Evolutionary conservation across 2,888 invertebrate genomes (phyloP).

Genomic region (Morpho deidamia): DNA sequence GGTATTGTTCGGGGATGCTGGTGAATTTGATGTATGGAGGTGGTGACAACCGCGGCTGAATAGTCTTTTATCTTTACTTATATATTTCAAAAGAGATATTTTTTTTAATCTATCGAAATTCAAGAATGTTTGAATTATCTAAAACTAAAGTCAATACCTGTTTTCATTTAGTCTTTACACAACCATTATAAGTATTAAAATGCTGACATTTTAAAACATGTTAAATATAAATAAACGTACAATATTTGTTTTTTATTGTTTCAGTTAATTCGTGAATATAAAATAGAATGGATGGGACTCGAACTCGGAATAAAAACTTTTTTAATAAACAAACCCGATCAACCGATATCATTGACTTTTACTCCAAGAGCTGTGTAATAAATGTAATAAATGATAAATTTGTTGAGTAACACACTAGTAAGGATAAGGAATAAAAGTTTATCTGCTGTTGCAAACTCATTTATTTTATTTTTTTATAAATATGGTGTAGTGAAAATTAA

Average conservation of each 20-base stretch:
- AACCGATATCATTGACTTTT: slow-evolving; percentile 71
- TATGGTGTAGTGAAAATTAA: not conserved
- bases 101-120: too few species aligned
- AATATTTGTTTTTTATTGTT: slow-evolving; percentile 32
- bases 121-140: not conserved
- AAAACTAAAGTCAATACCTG: not conserved
- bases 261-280: slow-evolving; percentile 81
- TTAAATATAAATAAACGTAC: too few species aligned
- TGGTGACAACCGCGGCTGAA: too few species aligned
- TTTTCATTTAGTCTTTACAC: not conserved
- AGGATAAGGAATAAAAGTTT: not conserved
- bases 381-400: too few species aligned
- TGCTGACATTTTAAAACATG: too few species aligned
- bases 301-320: slow-evolving; percentile 82
- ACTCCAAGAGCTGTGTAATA: slow-evolving; percentile 25
- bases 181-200: too few species aligned
- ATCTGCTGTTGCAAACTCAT: not conserved
- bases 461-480: not conserved
- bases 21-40: too few species aligned
- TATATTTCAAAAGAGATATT: too few species aligned
- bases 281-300: slow-evolving; percentile 81
- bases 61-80: too few species aligned
- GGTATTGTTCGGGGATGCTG: too few species aligned
- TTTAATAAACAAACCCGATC: slow-evolving; percentile 89
- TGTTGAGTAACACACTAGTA: too few species aligned